These are phyloP conservation scores for Bubalus kerabau DNA, from an alignment of 2,113 vertebrate genomes.

Conservation along the genomic window DNA sequence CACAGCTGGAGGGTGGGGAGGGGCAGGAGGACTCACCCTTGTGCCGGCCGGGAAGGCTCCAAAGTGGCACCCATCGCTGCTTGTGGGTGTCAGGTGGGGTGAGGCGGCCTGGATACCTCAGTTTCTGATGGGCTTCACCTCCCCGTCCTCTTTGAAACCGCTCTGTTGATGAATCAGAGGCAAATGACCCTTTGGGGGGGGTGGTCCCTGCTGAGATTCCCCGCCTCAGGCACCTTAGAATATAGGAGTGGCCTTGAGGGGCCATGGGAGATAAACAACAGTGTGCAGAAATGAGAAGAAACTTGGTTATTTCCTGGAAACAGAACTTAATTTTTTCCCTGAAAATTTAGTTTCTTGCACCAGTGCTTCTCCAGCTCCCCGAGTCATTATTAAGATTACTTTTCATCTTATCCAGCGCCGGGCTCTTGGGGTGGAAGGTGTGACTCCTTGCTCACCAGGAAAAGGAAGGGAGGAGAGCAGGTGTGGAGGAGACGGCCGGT, in stretches of 20 bases:
- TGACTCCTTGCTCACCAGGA: not conserved
- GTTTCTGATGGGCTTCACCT: not conserved
- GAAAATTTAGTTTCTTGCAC: not conserved
- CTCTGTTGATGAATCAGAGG: not conserved
- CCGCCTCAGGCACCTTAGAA: not conserved
- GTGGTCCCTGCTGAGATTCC: too few relatives aligned
- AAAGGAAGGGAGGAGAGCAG: not conserved
- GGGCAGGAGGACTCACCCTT: not conserved
- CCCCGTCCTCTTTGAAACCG: not conserved
- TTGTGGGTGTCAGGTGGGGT: not conserved
- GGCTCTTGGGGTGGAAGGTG: not conserved
- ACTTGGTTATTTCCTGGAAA: not conserved
- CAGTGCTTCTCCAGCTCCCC: not conserved
- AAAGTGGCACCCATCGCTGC: constrained; percentile 7
- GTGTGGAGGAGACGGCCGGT: not conserved
- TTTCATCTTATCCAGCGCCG: not conserved
- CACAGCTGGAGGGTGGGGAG: constrained; percentile 38
- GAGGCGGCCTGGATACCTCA: not conserved
- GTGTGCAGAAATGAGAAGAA: not conserved
- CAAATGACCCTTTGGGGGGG: too few relatives aligned
- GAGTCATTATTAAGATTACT: not conserved
- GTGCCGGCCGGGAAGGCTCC: constrained; percentile 46
- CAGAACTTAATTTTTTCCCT: not conserved
- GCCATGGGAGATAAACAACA: not conserved
- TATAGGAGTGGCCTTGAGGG: not conserved